Conservation (phyloP, 2,888 invertebrate genomes). For the Drosophila peninsularis region DNA sequence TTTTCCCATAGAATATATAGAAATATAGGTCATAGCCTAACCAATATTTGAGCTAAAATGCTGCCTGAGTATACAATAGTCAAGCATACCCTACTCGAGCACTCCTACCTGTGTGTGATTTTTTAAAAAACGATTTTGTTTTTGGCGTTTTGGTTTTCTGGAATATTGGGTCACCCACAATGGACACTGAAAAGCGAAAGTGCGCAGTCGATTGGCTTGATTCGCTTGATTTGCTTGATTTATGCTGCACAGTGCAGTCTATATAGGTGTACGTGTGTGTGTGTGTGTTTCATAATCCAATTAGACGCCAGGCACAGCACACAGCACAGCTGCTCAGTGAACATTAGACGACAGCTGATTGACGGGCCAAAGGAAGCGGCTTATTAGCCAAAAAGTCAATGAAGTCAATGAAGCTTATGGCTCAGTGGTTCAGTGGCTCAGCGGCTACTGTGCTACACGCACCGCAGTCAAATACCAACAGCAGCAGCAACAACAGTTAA, state of each 20-base stretch:
- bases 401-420: slow-evolving; percentile 28
- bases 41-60: no score
- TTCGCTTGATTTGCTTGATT: slow-evolving; percentile 53
- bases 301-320: slow-evolving; percentile 53
- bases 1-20: no score
- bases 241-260: slow-evolving; percentile 24
- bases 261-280: slow-evolving; percentile 13
- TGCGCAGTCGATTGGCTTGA: slow-evolving; percentile 54
- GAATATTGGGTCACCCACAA: slow-evolving; percentile 73
- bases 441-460: slow-evolving; percentile 75
- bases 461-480: slow-evolving; percentile 43
- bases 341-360: slow-evolving; percentile 79
- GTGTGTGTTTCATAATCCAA: slow-evolving; percentile 75
- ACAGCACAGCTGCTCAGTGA: slow-evolving; percentile 33
- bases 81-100: not conserved
- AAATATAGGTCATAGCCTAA: no score
- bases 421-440: slow-evolving; percentile 16
- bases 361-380: slow-evolving; percentile 75
- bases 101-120: slow-evolving; percentile 1
- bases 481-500: slow-evolving; percentile 34
- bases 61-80: not conserved
- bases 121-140: slow-evolving; percentile 7
- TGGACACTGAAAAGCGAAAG: slow-evolving; percentile 73
- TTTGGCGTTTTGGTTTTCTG: slow-evolving; percentile 38
- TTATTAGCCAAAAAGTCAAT: slow-evolving; percentile 62